phyloP scores from a whole-genome alignment of 2,888 invertebrate genomes.

The Heterodera filipjevi region DNA sequence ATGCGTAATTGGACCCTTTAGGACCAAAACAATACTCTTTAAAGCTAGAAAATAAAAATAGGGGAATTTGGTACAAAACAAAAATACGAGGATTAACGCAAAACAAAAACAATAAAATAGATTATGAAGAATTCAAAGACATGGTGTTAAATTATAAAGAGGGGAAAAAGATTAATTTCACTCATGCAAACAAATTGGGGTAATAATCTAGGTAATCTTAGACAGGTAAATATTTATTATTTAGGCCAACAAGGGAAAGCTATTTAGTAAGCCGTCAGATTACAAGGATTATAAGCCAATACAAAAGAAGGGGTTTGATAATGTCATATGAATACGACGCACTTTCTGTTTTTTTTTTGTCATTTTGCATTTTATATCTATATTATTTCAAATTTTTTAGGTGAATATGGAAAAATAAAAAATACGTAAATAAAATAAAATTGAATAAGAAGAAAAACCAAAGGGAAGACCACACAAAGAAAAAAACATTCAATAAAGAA shows the following conservation, averaged over 20 bases:
- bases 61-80: not conserved
- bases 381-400: too few species aligned
- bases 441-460: too few species aligned
- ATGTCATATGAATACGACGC: too few species aligned
- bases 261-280: not conserved
- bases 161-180: not conserved
- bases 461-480: too few species aligned
- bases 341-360: too few species aligned
- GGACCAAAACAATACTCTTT: not conserved
- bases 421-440: too few species aligned
- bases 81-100: not conserved
- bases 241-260: not conserved
- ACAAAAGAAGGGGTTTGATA: not conserved
- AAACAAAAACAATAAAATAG: not conserved
- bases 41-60: not conserved
- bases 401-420: too few species aligned
- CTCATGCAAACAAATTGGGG: not conserved
- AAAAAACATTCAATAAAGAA: too few species aligned
- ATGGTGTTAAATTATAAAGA: not conserved
- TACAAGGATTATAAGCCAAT: not conserved
- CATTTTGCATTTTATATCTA: too few species aligned
- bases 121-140: not conserved
- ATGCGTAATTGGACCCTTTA: not conserved
- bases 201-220: not conserved
- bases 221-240: not conserved